Conservation (phyloP, 1,140 invertebrate genomes). For the Drosophila nasuta region DNA sequence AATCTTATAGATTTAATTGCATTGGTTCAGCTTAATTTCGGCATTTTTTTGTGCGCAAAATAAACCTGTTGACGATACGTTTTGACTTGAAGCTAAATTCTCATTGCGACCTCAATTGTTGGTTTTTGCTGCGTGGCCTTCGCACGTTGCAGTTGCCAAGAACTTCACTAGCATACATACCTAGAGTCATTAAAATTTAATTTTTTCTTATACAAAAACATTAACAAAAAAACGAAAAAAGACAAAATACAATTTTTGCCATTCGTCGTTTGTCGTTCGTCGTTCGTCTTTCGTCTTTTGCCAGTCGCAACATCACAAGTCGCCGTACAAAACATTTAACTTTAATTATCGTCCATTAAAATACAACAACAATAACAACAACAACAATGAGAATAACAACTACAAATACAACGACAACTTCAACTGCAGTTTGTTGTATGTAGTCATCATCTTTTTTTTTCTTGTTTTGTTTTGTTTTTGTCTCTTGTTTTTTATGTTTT, state of each 20-base stretch:
- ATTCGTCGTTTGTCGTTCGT: no score
- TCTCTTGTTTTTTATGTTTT: conserved; percentile 17
- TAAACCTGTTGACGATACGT: neutral
- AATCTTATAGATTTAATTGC: neutral
- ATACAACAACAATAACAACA: neutral
- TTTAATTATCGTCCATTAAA: conserved; percentile 76
- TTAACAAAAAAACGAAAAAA: conserved; percentile 2
- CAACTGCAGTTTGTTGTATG: conserved; percentile 29
- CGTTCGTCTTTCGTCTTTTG: conserved; percentile 2
- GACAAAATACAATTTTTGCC: conserved; percentile 4
- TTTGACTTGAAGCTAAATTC: neutral
- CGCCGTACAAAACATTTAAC: conserved; percentile 57
- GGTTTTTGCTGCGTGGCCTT: conserved; percentile 13
- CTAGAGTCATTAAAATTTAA: conserved; percentile 27
- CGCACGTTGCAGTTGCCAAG: conserved; percentile 24
- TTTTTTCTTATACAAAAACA: conserved; percentile 15
- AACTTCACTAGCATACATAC: conserved; percentile 10
- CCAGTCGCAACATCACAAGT: conserved; percentile 31
- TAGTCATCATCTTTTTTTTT: conserved; percentile 28
- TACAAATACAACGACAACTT: conserved; percentile 34
- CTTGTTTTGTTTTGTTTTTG: conserved; percentile 11
- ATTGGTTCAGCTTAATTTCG: neutral
- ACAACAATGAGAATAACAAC: conserved; percentile 17
- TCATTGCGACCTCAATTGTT: conserved; percentile 20
- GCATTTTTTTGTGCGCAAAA: neutral